Conservation (phyloP, 2,888 invertebrate genomes). For the Troglohyphantes excavatus region DNA sequence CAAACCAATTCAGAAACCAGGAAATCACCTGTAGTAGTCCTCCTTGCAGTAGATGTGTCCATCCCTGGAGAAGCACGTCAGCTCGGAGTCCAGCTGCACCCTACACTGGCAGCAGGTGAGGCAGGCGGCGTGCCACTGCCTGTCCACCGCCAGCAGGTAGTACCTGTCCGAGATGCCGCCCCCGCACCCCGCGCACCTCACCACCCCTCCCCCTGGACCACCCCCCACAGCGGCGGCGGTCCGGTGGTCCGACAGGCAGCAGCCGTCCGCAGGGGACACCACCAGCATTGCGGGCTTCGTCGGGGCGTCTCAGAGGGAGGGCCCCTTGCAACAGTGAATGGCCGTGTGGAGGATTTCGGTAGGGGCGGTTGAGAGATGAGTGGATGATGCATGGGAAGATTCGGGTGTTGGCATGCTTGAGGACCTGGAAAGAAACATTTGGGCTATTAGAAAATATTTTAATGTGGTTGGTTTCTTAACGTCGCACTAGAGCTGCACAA, state of each 20-base stretch:
- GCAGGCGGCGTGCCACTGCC: slow-evolving; percentile 96
- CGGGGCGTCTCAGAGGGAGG: background rate
- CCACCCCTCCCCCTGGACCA: slow-evolving; percentile 14
- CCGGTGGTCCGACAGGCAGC: background rate
- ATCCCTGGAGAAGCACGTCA: slow-evolving; percentile 95
- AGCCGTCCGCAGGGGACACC: background rate
- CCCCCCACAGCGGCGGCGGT: too few species aligned
- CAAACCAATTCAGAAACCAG: too few species aligned
- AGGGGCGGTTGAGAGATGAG: background rate
- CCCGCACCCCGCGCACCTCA: slow-evolving; percentile 88
- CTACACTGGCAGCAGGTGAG: slow-evolving; percentile 95
- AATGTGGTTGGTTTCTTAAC: too few species aligned
- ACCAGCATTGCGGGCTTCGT: background rate
- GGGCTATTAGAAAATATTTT: too few species aligned
- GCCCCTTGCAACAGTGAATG: background rate
- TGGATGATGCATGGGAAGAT: too few species aligned
- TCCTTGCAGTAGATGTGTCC: slow-evolving; percentile 98
- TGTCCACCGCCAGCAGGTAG: slow-evolving; percentile 94
- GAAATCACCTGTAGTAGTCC: slow-evolving; percentile 95
- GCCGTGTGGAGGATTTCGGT: background rate
- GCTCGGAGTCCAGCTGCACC: slow-evolving; percentile 93
- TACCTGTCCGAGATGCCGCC: slow-evolving; percentile 92
- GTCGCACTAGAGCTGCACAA: too few species aligned
- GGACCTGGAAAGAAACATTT: too few species aligned
- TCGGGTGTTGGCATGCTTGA: too few species aligned